These are phyloP conservation scores for Euclidia mi DNA, from an alignment of 2,888 invertebrate species.

Conservation along the genomic window DNA sequence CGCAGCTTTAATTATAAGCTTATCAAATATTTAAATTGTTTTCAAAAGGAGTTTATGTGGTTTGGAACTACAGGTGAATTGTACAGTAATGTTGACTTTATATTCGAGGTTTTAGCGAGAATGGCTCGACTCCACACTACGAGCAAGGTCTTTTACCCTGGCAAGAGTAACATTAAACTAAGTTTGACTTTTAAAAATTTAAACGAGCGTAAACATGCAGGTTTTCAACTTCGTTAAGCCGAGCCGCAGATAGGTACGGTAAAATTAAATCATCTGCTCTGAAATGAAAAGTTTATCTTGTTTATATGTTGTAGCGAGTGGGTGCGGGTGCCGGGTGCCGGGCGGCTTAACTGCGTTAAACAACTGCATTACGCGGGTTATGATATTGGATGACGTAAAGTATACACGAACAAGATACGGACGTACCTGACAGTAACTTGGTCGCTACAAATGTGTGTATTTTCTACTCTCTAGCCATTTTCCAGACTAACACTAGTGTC, in stretches of 20 bases:
- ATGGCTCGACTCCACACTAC: slow-evolving; percentile 4
- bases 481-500: no score
- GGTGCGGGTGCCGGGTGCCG: no score
- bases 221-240: slow-evolving; percentile 35
- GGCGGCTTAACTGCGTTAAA: slow-evolving; percentile 14
- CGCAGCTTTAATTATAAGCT: no score
- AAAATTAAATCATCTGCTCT: slow-evolving; percentile 38
- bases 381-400: slow-evolving; percentile 25
- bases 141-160: slow-evolving; percentile 12
- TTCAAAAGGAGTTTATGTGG: slow-evolving; percentile 30
- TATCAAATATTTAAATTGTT: slow-evolving; percentile 52
- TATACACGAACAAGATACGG: no score
- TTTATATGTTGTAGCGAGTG: slow-evolving; percentile 27
- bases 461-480: no score
- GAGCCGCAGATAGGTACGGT: slow-evolving; percentile 25
- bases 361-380: slow-evolving; percentile 18
- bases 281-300: slow-evolving; percentile 43
- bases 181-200: slow-evolving; percentile 31
- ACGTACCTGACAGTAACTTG: slow-evolving; percentile 94
- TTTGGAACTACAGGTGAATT: slow-evolving; percentile 28
- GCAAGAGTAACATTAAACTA: slow-evolving; percentile 20
- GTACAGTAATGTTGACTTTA: slow-evolving; percentile 9
- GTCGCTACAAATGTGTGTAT: no score
- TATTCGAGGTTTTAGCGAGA: slow-evolving; percentile 8
- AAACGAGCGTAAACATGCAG: slow-evolving; percentile 33